Evolutionary conservation across 2,113 vertebrate genomes (phyloP), one percentile per base, ranked within the genome.

Genomic region (Ageneiosus marmoratus): DNA sequence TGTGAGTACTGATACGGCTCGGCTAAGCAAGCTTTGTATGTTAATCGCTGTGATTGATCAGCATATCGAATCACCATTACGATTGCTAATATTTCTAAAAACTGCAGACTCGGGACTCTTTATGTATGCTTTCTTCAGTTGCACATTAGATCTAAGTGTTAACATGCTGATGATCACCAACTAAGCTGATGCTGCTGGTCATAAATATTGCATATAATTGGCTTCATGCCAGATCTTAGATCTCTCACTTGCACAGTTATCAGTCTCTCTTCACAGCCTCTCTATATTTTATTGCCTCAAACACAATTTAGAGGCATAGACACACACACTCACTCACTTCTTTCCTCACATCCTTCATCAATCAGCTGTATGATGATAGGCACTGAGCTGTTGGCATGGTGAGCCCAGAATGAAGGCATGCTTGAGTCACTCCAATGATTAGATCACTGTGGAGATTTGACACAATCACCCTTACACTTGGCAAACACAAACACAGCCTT

Each of bases 1-100:
- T 11, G 76, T 32, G n/a, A 70, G 81, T 77, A 50, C 74, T 51
- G 78, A 50, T 32, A 22, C 51, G 74, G 65, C 74, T 79, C 53
- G 24, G 82, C 75, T 69, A 69, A 84, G 73, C 41, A 62, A 56
- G 50, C 41, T 72, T 70, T 60, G 53, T 63, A 72, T 51, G 13
- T 62, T 84, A 86, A 89, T 85, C 82, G 67, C 75, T 76, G 11
- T 10, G 44, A 87, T 83, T 88, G 85, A 88, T 88, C 77, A 83
- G 51, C 73, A 37, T 18, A 65, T 84, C 79, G 81, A 86, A 80
- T 78, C 27, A 22, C 65, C 55, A 81, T 79, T 41, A 50, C 56
- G 60, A 81, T 79, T 41, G 44, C 63, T 70, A 73, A 84, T 82
- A 58, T 65, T 80, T 84, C 69, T 22, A 9, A 81, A 32, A 37